Evolutionary conservation across 2,888 invertebrate species (phyloP).

Genomic region (Stratiomys singularior): DNA sequence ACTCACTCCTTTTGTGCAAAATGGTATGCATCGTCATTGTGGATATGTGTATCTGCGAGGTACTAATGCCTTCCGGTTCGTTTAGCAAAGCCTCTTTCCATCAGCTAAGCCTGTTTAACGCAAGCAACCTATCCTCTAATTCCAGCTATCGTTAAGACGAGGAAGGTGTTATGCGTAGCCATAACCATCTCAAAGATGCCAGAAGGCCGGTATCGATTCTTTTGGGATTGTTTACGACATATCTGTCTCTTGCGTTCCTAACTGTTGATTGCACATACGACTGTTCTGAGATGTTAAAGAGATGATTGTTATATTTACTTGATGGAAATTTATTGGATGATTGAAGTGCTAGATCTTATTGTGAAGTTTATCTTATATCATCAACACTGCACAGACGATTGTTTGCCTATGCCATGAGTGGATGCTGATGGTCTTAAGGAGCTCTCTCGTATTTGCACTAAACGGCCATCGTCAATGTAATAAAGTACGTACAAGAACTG

Average conservation of each 20-base stretch:
- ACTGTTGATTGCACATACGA: conserved; percentile 32
- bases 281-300: conserved; percentile 21
- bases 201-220: conserved; percentile 36
- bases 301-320: conserved; percentile 41
- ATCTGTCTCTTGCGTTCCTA: conserved; percentile 1
- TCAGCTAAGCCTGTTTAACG: not conserved
- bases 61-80: conserved; percentile 37
- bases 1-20: not conserved
- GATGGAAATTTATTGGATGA: conserved; percentile 41
- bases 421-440: no score
- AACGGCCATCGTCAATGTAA: no score
- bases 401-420: no score
- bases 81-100: not conserved
- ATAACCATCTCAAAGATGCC: not conserved
- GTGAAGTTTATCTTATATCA: not conserved
- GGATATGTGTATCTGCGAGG: not conserved
- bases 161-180: conserved; percentile 10
- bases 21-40: not conserved
- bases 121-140: not conserved
- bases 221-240: conserved; percentile 32
- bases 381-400: no score
- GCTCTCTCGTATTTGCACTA: no score
- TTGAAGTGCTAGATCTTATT: conserved; percentile 19
- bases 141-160: not conserved
- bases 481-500: no score